A percentile compares a stretch with the other conserved stretches of the same genome.
These are phyloP conservation scores for Ryuthela nishihirai DNA, from an alignment of 2,888 invertebrate species.

Conservation along the genomic window DNA sequence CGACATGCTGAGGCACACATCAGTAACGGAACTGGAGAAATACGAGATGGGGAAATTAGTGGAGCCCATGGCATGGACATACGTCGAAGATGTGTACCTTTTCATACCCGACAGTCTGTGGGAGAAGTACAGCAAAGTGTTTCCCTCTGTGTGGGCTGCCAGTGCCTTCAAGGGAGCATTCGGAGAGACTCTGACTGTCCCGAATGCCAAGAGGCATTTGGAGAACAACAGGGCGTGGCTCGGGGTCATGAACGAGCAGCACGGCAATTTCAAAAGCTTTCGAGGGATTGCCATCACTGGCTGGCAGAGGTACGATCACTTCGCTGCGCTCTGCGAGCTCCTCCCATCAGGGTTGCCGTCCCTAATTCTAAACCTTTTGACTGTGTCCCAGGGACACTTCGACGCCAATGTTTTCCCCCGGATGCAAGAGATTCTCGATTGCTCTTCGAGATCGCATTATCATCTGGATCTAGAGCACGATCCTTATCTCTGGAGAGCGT, in stretches of 20 bases:
- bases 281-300: conserved; percentile 47
- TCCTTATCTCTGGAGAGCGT: conserved; percentile 61
- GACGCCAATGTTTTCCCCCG: conserved; percentile 22
- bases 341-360: conserved; percentile 47
- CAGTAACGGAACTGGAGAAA: conserved; percentile 59
- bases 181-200: conserved; percentile 65
- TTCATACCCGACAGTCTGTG: conserved; percentile 55
- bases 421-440: conserved; percentile 39
- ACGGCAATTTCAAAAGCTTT: conserved; percentile 38
- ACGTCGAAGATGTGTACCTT: conserved; percentile 65
- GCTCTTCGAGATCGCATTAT: conserved; percentile 28
- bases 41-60: conserved; percentile 61
- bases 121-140: conserved; percentile 66
- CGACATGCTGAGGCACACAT: conserved; percentile 68
- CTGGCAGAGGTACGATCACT: conserved; percentile 49
- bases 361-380: conserved; percentile 45
- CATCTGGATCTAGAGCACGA: conserved; percentile 56
- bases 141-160: conserved; percentile 67
- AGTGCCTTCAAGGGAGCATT: conserved; percentile 73
- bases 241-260: conserved; percentile 51
- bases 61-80: conserved; percentile 78
- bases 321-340: conserved; percentile 48
- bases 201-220: conserved; percentile 63
- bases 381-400: conserved; percentile 54
- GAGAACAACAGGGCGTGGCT: conserved; percentile 69